Percentiles rank a stretch among this genome's conserved stretches.
phyloP scores from a whole-genome alignment of 2,113 vertebrate genomes.

The Ifrita kowaldi region DNA sequence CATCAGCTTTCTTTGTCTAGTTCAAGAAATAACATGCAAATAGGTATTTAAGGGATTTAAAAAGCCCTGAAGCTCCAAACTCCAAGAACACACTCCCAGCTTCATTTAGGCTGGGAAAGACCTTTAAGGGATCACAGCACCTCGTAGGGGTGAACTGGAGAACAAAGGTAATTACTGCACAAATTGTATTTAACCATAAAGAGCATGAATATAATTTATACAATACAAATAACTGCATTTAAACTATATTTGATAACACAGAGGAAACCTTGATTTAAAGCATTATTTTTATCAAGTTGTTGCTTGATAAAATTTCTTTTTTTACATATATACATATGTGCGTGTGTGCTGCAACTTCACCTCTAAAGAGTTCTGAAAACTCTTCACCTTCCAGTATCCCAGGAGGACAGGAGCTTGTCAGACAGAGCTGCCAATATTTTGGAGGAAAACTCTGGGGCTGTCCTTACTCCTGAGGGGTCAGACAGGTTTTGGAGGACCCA shows the following conservation, averaged over 20 bases:
- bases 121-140: background rate
- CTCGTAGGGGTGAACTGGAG: background rate
- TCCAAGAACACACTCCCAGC: background rate
- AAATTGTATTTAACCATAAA: background rate
- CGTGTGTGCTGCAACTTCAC: background rate
- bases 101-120: background rate
- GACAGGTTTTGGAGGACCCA: background rate
- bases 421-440: background rate
- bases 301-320: background rate
- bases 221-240: background rate
- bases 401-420: background rate
- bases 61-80: background rate
- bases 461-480: background rate
- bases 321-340: accelerated
- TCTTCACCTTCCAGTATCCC: too few species aligned
- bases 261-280: background rate
- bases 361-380: background rate
- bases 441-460: background rate
- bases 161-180: background rate
- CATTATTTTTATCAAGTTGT: background rate
- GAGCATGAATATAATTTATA: background rate
- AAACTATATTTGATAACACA: too few species aligned
- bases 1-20: background rate
- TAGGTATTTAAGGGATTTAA: background rate
- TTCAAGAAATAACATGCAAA: background rate